Percentiles rank a stretch among this genome's conserved stretches.
phyloP scores from a whole-genome alignment of 2,113 vertebrate genomes.

The Nymphicus hollandicus region DNA sequence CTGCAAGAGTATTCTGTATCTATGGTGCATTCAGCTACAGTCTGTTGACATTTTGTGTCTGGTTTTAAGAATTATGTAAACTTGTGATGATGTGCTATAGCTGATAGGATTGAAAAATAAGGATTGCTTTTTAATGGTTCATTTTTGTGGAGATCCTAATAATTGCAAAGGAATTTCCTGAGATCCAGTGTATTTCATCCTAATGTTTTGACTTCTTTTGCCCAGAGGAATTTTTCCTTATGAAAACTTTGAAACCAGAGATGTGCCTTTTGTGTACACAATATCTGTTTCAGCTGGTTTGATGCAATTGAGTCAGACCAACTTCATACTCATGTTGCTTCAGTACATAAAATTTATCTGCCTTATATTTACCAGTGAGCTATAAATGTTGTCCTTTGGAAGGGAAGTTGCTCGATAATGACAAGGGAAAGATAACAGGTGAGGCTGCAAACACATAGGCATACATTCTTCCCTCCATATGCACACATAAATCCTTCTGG shows the following conservation, averaged over 20 bases:
- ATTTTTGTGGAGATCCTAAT: constrained; percentile 10
- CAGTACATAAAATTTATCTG: constrained; percentile 60
- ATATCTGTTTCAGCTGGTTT: constrained; percentile 41
- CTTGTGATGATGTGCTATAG: constrained; percentile 38
- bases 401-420: constrained; percentile 34
- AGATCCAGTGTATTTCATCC: neutral
- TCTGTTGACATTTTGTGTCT: constrained; percentile 46
- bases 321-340: constrained; percentile 9
- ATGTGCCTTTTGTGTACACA: constrained; percentile 20
- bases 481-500: constrained; percentile 40
- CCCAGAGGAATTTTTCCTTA: constrained; percentile 22
- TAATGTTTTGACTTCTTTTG: constrained; percentile 44
- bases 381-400: constrained; percentile 55
- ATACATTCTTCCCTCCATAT: neutral
- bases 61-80: constrained; percentile 69
- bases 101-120: constrained; percentile 14
- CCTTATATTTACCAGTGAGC: constrained; percentile 55
- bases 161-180: constrained; percentile 25
- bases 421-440: constrained; percentile 36
- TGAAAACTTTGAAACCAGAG: constrained; percentile 35
- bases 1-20: constrained; percentile 52
- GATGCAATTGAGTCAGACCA: neutral
- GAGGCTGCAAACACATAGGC: constrained; percentile 7
- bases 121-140: neutral
- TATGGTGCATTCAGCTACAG: constrained; percentile 59